Conservation (phyloP, 2,888 invertebrate genomes). For the Mechanitis mazaeus region DNA sequence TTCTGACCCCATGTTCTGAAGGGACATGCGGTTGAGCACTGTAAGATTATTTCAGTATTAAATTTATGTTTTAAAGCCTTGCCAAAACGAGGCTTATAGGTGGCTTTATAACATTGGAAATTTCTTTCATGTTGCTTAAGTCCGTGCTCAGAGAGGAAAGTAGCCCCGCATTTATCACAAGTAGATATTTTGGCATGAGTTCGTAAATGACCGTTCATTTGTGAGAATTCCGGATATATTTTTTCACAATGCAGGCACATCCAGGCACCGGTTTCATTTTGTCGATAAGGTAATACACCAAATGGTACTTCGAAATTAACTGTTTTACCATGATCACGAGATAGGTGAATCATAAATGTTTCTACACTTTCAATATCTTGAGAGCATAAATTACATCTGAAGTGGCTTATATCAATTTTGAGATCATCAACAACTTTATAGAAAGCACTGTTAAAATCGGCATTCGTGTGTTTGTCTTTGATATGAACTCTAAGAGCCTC, state of each 20-base stretch:
- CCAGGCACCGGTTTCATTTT: conserved; percentile 57
- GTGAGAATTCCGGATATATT: conserved; percentile 58
- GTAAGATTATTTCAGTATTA: conserved; percentile 65
- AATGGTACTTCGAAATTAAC: conserved; percentile 65
- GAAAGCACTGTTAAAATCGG: conserved; percentile 65
- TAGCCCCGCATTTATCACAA: conserved; percentile 65
- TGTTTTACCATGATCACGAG: conserved; percentile 50
- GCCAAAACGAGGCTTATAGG: conserved; percentile 64
- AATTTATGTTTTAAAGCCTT: conserved; percentile 63
- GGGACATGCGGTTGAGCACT: conserved; percentile 66
- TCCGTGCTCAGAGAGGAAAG: conserved; percentile 63
- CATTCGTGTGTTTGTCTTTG: conserved; percentile 51
- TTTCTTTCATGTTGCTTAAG: conserved; percentile 62
- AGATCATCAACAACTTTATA: conserved; percentile 66
- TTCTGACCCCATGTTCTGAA: conserved; percentile 70
- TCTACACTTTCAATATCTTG: conserved; percentile 52
- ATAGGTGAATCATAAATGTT: conserved; percentile 59
- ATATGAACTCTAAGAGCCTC: conserved; percentile 59
- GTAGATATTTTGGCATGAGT: conserved; percentile 66
- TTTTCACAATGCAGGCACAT: conserved; percentile 66
- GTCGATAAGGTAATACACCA: conserved; percentile 64
- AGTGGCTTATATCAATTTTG: conserved; percentile 63
- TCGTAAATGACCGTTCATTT: conserved; percentile 63
- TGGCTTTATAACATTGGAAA: conserved; percentile 63
- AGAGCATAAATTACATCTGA: conserved; percentile 59